A percentile compares a stretch with the other conserved stretches of the same genome.
These are phyloP conservation scores for Neodon shergylaensis DNA, from an alignment of 2,113 vertebrate species.

Conservation along the genomic window DNA sequence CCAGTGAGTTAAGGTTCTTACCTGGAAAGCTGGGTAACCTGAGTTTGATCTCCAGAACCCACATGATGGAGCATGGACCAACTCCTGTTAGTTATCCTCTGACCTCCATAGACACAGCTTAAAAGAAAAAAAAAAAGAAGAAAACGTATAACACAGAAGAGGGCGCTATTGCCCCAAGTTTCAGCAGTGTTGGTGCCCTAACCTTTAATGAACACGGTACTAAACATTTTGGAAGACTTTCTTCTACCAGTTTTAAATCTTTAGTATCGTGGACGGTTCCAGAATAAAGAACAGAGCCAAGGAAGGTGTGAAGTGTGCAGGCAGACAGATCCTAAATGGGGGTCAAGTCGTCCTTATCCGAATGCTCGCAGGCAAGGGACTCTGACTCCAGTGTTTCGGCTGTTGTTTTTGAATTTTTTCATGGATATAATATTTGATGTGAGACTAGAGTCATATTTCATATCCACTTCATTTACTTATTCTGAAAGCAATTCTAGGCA, in stretches of 20 bases:
- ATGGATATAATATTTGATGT: background rate
- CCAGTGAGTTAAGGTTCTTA: background rate
- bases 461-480: background rate
- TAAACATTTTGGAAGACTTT: background rate
- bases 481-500: background rate
- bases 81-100: background rate
- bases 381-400: background rate
- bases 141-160: constrained; percentile 7
- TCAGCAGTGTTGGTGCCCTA: too few species aligned
- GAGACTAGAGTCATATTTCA: background rate
- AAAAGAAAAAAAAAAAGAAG: background rate
- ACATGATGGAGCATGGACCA: background rate
- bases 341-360: background rate
- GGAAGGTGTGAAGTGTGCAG: background rate
- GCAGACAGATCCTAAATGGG: background rate
- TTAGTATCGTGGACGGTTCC: background rate
- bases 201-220: background rate
- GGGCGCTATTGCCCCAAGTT: constrained; percentile 52
- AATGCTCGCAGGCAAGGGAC: background rate
- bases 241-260: background rate
- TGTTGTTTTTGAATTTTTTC: background rate
- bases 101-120: background rate
- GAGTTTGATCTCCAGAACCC: background rate
- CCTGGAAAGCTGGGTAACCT: too few species aligned
- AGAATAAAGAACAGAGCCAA: background rate